A percentile compares a stretch with the other conserved stretches of the same genome.
phyloP scores from a whole-genome alignment of 1,140 invertebrate genomes.

The Oreohelix idahoensis region DNA sequence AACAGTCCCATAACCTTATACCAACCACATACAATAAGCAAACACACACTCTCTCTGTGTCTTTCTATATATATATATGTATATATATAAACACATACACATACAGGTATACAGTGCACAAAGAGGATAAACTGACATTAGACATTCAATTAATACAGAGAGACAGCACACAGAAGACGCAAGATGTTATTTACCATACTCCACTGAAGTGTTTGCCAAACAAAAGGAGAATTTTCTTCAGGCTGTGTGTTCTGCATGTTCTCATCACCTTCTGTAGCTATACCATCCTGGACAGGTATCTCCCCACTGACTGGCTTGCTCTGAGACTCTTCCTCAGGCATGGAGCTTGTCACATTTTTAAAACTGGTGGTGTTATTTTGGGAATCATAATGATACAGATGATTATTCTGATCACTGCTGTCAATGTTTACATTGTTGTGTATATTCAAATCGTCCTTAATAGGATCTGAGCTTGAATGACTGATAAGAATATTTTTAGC shows the following conservation, averaged over 20 bases:
- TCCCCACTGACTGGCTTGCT: background rate
- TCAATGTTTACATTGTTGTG: background rate
- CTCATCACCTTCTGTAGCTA: background rate
- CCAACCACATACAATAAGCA: too few species aligned
- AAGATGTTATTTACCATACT: conserved; percentile 9
- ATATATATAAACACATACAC: too few species aligned
- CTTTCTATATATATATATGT: too few species aligned
- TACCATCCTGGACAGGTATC: background rate
- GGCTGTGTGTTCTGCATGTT: background rate
- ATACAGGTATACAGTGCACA: too few species aligned
- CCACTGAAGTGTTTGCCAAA: conserved; percentile 14
- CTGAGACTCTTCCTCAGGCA: background rate
- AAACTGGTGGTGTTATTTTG: background rate
- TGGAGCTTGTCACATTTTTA: background rate
- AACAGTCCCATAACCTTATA: too few species aligned
- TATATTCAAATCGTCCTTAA: background rate
- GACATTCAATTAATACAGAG: too few species aligned
- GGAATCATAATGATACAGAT: background rate
- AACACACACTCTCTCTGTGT: too few species aligned
- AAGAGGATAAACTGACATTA: too few species aligned
- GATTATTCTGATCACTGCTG: background rate
- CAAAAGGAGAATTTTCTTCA: background rate
- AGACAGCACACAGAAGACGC: too few species aligned
- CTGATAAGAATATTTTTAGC: background rate
- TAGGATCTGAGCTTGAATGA: background rate